Evolutionary conservation across 2,113 vertebrate genomes (phyloP).

Genomic region (Symphodus melops): DNA sequence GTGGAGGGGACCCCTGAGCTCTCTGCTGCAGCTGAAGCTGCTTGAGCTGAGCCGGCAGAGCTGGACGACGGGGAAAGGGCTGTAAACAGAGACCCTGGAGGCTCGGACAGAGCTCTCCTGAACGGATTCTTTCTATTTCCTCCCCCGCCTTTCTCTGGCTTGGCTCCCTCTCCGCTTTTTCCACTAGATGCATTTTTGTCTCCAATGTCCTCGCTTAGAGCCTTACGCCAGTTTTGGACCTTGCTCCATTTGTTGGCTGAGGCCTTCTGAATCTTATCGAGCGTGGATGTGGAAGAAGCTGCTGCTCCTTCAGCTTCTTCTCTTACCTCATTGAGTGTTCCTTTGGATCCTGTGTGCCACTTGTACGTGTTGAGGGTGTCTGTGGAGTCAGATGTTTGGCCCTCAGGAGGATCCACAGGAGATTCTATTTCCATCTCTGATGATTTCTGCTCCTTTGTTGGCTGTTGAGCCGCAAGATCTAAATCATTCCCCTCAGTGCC

Average conservation of each 20-base stretch:
- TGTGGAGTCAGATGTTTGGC: conserved; percentile 44
- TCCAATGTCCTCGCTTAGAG: conserved; percentile 79
- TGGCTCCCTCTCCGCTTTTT: conserved; percentile 33
- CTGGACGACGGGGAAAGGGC: conserved; percentile 38
- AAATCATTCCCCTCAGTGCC: conserved; percentile 75
- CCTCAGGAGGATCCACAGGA: conserved; percentile 36
- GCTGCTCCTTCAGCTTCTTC: conserved; percentile 41
- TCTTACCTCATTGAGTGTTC: conserved; percentile 41
- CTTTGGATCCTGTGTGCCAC: conserved; percentile 81
- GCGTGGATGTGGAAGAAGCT: conserved; percentile 37
- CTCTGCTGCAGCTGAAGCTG: conserved; percentile 51
- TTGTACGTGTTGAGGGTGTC: conserved; percentile 80
- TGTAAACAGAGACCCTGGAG: conserved; percentile 75
- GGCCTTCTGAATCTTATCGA: conserved; percentile 73
- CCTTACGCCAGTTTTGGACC: conserved; percentile 87
- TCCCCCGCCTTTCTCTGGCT: conserved; percentile 39
- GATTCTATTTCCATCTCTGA: conserved; percentile 61
- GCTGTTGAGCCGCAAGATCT: conserved; percentile 60
- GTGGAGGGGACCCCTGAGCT: conserved; percentile 45
- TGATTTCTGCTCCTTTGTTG: conserved; percentile 53
- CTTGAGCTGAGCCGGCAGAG: conserved; percentile 20
- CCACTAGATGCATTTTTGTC: conserved; percentile 48
- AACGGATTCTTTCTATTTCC: conserved; percentile 85
- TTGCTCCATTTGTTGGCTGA: conserved; percentile 81
- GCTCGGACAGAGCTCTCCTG: conserved; percentile 87